Conservation (phyloP, 2,888 invertebrate genomes). For the Eilema griseolum region DNA sequence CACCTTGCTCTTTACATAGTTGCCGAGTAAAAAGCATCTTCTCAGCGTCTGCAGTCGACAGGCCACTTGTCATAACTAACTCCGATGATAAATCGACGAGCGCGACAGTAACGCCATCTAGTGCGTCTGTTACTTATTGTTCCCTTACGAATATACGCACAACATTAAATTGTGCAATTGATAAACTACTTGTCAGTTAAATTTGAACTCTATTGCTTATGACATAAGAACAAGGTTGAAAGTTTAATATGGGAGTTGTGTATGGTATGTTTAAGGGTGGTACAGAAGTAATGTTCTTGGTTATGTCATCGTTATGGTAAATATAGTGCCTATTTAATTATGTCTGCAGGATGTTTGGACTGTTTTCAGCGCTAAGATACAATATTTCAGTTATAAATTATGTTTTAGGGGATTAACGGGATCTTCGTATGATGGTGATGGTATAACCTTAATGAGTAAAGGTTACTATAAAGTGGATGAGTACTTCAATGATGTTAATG, state of each 20-base stretch:
- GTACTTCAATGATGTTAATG: too few species aligned
- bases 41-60: constrained; percentile 71
- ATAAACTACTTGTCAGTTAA: constrained; percentile 28
- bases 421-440: background rate
- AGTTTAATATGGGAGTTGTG: constrained; percentile 1
- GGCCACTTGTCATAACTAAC: constrained; percentile 84
- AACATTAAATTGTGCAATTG: constrained; percentile 20
- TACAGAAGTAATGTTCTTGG: constrained; percentile 68
- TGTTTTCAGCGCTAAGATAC: constrained; percentile 17
- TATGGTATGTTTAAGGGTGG: constrained; percentile 60
- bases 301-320: constrained; percentile 78
- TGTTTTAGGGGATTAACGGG: background rate
- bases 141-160: constrained; percentile 69
- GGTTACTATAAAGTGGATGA: too few species aligned
- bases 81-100: constrained; percentile 78
- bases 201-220: constrained; percentile 23
- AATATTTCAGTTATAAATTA: background rate
- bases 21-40: constrained; percentile 80
- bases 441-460: too few species aligned
- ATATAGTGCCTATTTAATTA: constrained; percentile 74
- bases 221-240: constrained; percentile 21
- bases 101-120: constrained; percentile 72
- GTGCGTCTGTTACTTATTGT: constrained; percentile 78
- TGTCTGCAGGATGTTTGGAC: constrained; percentile 54
- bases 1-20: constrained; percentile 43